Conservation (phyloP, 2,113 vertebrate species). For the Aythya baeri region DNA sequence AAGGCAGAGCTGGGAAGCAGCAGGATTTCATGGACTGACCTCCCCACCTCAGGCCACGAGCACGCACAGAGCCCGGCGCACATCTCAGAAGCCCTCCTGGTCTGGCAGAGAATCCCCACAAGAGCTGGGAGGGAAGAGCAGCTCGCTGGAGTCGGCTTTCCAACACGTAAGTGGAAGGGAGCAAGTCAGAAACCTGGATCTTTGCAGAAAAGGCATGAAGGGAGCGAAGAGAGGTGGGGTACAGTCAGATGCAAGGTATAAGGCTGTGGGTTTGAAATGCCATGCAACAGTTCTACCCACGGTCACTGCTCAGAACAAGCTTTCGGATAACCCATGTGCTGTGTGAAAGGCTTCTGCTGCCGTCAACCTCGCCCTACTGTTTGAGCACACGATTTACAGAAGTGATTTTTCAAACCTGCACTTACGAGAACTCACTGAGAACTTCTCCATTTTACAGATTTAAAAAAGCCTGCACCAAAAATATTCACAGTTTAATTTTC, state of each 20-base stretch:
- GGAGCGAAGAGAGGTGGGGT: neutral
- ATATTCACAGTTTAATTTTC: slow-evolving; percentile 86
- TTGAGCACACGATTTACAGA: neutral
- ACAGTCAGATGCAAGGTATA: neutral
- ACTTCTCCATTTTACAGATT: slow-evolving; percentile 74
- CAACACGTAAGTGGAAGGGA: neutral
- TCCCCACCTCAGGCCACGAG: fast-evolving
- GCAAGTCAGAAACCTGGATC: neutral
- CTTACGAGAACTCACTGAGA: slow-evolving; percentile 52
- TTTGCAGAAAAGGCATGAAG: neutral
- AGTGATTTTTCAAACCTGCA: slow-evolving; percentile 58
- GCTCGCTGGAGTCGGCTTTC: neutral
- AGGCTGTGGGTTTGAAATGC: slow-evolving; percentile 28
- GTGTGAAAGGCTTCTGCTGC: neutral
- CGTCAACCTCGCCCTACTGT: neutral
- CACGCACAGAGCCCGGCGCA: fast-evolving
- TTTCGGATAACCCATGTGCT: neutral
- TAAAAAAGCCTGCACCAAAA: slow-evolving; percentile 80
- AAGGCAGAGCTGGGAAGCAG: neutral
- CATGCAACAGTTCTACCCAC: slow-evolving; percentile 32
- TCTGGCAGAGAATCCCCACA: fast-evolving
- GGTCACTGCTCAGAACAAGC: slow-evolving; percentile 19
- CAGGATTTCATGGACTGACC: neutral
- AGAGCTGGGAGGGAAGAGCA: neutral
- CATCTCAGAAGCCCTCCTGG: neutral